Evolutionary conservation across 1,140 invertebrate species (phyloP).

Genomic region (Ylistrum balloti): DNA sequence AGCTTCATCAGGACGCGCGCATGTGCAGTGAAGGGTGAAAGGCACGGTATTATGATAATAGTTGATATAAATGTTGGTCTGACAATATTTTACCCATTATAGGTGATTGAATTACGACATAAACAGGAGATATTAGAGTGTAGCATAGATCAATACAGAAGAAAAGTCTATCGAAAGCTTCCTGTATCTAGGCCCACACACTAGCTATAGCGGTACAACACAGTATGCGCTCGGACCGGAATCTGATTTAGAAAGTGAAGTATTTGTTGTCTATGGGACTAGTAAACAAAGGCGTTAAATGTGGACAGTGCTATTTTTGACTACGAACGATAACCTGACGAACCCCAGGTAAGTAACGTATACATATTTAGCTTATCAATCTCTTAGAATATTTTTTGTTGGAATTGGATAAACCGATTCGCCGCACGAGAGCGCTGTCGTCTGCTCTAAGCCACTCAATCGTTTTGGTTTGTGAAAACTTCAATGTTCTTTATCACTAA

Average conservation of each 20-base stretch:
- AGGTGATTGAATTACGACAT: slow-evolving; percentile 23
- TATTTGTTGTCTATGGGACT: neutral
- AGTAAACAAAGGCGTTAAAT: neutral
- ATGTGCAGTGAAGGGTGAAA: slow-evolving; percentile 26
- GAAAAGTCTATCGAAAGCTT: neutral
- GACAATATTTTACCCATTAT: slow-evolving; percentile 22
- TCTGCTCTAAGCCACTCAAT: too few relatives aligned
- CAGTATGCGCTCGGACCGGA: neutral
- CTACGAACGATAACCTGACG: neutral
- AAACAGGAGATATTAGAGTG: slow-evolving; percentile 10
- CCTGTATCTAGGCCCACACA: neutral
- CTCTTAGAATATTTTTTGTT: too few relatives aligned
- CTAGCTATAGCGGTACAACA: neutral
- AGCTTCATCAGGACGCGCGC: slow-evolving; percentile 22
- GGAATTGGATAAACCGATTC: too few relatives aligned
- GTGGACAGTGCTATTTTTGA: neutral
- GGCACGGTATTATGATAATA: slow-evolving; percentile 34
- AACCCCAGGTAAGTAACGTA: neutral
- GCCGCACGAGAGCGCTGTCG: too few relatives aligned
- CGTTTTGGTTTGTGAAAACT: too few relatives aligned
- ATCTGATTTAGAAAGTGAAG: neutral
- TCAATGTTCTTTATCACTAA: too few relatives aligned
- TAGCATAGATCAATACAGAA: neutral
- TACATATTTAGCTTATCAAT: neutral
- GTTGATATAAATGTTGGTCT: slow-evolving; percentile 39